These are phyloP conservation scores for Battus philenor DNA, from an alignment of 1,140 invertebrate species.

Conservation along the genomic window DNA sequence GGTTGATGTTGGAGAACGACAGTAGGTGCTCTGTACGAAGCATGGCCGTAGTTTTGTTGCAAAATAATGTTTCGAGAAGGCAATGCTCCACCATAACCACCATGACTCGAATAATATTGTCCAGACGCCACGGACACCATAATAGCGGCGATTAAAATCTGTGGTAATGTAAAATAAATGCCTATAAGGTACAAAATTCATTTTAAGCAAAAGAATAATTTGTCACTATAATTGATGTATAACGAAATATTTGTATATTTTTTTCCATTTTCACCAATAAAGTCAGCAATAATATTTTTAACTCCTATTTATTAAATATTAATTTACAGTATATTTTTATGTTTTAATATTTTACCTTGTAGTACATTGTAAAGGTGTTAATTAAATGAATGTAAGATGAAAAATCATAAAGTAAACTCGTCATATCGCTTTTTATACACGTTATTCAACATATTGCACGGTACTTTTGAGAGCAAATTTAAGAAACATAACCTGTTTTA, in stretches of 20 bases:
- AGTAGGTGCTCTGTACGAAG: slow-evolving; percentile 3
- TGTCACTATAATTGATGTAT: too few relatives aligned
- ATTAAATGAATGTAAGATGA: background rate
- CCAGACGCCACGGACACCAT: slow-evolving; percentile 21
- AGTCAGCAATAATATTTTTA: too few relatives aligned
- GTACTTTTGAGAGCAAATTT: too few relatives aligned
- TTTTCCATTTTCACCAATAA: too few relatives aligned
- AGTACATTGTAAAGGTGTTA: slow-evolving; percentile 3
- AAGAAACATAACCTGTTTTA: too few relatives aligned
- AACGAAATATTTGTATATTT: too few relatives aligned
- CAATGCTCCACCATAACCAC: slow-evolving; percentile 31
- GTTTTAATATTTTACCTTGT: slow-evolving; percentile 1
- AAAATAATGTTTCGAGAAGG: slow-evolving; percentile 37
- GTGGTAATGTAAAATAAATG: slow-evolving; percentile 1
- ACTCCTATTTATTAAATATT: too few relatives aligned
- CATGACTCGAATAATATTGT: slow-evolving; percentile 8
- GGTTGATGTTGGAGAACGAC: slow-evolving; percentile 1
- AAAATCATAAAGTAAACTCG: too few relatives aligned
- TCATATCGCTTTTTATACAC: too few relatives aligned
- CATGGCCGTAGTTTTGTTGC: slow-evolving; percentile 10
- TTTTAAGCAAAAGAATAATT: background rate
- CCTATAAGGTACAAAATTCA: background rate
- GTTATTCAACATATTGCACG: too few relatives aligned
- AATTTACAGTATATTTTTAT: too few relatives aligned
- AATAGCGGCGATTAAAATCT: slow-evolving; percentile 32